Evolutionary conservation across 2,888 invertebrate species (phyloP).

Genomic region (Ectobius pallidus): DNA sequence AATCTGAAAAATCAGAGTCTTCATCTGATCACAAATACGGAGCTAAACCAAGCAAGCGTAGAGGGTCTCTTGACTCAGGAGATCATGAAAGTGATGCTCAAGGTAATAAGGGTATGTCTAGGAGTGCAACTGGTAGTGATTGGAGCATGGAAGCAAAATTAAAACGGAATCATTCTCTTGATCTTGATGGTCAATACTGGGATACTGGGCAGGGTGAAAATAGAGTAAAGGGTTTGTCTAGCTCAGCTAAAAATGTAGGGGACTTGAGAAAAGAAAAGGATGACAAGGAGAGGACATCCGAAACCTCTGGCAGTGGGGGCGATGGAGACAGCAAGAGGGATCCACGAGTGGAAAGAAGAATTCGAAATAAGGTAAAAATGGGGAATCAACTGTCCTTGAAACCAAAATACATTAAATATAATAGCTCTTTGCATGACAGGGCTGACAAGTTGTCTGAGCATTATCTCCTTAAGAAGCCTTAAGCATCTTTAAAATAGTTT

Average conservation of each 20-base stretch:
- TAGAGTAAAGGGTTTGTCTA: neutral
- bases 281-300: neutral
- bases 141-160: constrained; percentile 30
- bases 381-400: neutral
- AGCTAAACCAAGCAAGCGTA: constrained; percentile 10
- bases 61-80: constrained; percentile 39
- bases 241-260: neutral
- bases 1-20: neutral
- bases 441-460: too few species aligned
- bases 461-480: too few species aligned
- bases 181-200: constrained; percentile 32
- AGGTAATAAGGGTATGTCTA: neutral
- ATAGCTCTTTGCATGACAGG: too few species aligned
- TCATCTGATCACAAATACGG: neutral
- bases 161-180: constrained; percentile 36
- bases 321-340: constrained; percentile 51
- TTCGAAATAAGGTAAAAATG: constrained; percentile 70
- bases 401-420: too few species aligned
- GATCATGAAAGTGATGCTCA: constrained; percentile 25
- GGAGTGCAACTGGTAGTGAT: constrained; percentile 28
- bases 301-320: neutral
- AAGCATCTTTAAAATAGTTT: too few species aligned
- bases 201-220: neutral
- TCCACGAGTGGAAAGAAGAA: constrained; percentile 65
- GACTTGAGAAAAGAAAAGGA: neutral